Conservation (phyloP, 2,888 invertebrate species). For the Prenolepis imparis region DNA sequence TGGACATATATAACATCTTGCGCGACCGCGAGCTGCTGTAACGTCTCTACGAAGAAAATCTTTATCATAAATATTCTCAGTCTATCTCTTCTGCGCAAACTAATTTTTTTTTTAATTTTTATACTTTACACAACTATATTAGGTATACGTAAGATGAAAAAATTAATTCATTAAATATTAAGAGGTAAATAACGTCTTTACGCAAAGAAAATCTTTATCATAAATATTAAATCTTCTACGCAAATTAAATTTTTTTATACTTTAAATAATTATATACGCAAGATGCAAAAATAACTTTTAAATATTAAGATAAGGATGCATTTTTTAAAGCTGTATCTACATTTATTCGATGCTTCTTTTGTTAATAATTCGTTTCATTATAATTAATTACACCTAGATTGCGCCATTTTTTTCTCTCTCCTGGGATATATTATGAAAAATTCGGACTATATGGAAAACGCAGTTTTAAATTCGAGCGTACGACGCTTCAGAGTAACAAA, state of each 20-base stretch:
- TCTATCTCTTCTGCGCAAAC: background rate
- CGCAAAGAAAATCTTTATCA: slow-evolving; percentile 29
- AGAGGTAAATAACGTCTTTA: background rate
- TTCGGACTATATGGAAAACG: background rate
- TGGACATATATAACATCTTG: background rate
- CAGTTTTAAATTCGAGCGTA: background rate
- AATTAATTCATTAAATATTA: background rate
- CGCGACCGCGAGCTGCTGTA: slow-evolving; percentile 8
- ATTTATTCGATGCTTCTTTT: background rate
- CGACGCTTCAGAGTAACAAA: background rate
- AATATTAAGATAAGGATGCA: background rate
- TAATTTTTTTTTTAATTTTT: slow-evolving; percentile 8
- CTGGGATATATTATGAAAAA: background rate
- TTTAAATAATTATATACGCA: slow-evolving; percentile 9
- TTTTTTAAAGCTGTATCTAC: background rate
- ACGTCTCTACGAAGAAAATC: slow-evolving; percentile 2
- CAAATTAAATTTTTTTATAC: slow-evolving; percentile 1
- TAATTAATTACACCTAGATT: background rate
- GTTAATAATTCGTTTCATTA: background rate
- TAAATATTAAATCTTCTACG: slow-evolving; percentile 10
- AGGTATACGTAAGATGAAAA: background rate
- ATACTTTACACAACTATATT: slow-evolving; percentile 5
- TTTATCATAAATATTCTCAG: slow-evolving; percentile 30
- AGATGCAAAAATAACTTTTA: background rate
- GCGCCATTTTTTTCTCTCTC: background rate